Conservation (phyloP, 2,888 invertebrate genomes). For the Metacarcinus magister region DNA sequence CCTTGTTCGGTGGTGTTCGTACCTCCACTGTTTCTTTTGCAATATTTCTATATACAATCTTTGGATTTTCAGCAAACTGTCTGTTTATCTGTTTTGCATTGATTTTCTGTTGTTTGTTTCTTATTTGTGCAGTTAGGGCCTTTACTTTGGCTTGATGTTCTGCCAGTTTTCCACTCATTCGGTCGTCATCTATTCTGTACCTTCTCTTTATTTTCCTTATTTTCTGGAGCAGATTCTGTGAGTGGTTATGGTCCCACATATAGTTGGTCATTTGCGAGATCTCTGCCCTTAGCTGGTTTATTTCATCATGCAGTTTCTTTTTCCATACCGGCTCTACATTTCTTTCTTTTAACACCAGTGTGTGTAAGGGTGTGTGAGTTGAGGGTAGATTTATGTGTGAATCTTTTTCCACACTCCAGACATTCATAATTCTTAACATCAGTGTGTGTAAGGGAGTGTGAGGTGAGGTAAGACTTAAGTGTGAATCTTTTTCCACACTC, state of each 20-base stretch:
- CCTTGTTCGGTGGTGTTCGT: not conserved
- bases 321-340: not conserved
- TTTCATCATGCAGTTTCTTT: not conserved
- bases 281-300: not conserved
- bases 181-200: not conserved
- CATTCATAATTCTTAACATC: too few species aligned
- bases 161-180: not conserved
- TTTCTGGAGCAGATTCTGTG: not conserved
- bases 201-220: constrained; percentile 27
- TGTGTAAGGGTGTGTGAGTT: not conserved
- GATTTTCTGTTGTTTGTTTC: not conserved
- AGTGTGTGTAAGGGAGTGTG: not conserved
- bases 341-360: not conserved
- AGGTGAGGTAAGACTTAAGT: not conserved
- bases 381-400: not conserved
- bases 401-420: too few species aligned
- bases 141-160: not conserved
- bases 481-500: too few species aligned
- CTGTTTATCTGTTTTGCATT: not conserved
- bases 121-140: not conserved
- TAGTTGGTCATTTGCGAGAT: not conserved
- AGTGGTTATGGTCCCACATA: not conserved
- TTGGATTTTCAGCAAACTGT: not conserved
- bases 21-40: too few species aligned
- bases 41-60: not conserved